phyloP scores from a whole-genome alignment of 2,113 vertebrate species.

The Meles meles region DNA sequence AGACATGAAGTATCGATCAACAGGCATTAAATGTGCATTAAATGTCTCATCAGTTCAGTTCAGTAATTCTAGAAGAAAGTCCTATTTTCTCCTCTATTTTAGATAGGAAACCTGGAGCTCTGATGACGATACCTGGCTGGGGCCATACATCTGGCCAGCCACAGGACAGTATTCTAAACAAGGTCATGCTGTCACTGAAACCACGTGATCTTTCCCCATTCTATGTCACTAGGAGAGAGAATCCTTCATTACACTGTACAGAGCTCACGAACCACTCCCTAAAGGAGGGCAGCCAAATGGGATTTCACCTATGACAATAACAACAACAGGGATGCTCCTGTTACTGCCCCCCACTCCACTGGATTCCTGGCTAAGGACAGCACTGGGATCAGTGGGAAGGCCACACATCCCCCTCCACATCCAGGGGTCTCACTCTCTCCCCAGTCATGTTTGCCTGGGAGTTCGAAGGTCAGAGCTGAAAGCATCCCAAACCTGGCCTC shows the following conservation, averaged over 20 bases:
- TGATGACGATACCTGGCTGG: not conserved
- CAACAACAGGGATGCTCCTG: not conserved
- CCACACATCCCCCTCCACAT: not conserved
- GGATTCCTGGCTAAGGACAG: not conserved
- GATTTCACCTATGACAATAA: not conserved
- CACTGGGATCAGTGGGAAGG: not conserved
- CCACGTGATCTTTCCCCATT: not conserved
- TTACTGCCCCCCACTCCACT: not conserved
- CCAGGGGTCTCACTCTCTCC: not conserved
- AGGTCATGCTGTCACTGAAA: not conserved
- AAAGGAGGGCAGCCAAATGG: not conserved
- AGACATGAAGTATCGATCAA: not conserved
- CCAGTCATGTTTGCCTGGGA: not conserved
- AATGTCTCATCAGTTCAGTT: not conserved
- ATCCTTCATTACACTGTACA: not conserved
- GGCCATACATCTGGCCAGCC: not conserved
- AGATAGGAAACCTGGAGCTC: not conserved
- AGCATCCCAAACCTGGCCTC: not conserved
- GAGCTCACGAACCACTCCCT: not conserved
- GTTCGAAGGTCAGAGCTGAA: not conserved
- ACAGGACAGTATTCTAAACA: not conserved
- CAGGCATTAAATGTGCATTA: not conserved
- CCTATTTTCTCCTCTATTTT: not conserved
- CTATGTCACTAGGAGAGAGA: not conserved
- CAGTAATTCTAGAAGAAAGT: not conserved